These are phyloP conservation scores for Eupithecia centaureata DNA, from an alignment of 2,888 invertebrate genomes.

Conservation along the genomic window DNA sequence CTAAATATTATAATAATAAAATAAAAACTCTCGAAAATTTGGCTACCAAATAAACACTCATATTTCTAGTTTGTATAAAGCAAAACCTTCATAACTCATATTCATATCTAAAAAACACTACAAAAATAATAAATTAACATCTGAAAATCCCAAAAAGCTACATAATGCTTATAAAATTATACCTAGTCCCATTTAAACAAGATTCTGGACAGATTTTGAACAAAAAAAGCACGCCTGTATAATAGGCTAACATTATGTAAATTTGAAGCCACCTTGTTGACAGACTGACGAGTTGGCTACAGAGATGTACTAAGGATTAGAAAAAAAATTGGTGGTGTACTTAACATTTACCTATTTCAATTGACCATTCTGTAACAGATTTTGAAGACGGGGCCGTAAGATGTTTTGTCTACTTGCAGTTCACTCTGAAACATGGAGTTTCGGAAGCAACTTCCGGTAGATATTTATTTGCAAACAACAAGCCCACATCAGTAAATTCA, in stretches of 20 bases:
- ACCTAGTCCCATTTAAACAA: constrained; percentile 23
- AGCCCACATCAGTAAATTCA: no score
- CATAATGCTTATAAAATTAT: constrained; percentile 29
- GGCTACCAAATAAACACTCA: neutral
- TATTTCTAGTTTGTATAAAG: neutral
- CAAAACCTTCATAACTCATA: constrained; percentile 3
- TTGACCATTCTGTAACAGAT: no score
- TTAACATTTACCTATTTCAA: no score
- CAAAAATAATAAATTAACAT: constrained; percentile 14
- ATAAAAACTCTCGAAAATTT: neutral
- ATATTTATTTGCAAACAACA: no score
- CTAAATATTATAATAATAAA: no score
- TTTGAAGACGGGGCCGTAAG: no score
- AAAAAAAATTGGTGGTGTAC: no score
- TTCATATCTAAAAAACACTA: neutral
- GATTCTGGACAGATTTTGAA: constrained; percentile 24
- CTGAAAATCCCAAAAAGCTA: constrained; percentile 8
- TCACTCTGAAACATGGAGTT: no score
- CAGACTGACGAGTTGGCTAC: constrained; percentile 22
- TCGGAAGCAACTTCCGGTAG: no score
- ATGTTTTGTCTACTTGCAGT: no score
- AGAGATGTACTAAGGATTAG: no score
- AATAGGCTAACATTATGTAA: constrained; percentile 40
- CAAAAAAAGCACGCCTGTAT: constrained; percentile 33
- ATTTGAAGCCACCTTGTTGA: constrained; percentile 37